These are phyloP conservation scores for Telmatherina bonti DNA, from an alignment of 2,797 vertebrate species.

Conservation along the genomic window DNA sequence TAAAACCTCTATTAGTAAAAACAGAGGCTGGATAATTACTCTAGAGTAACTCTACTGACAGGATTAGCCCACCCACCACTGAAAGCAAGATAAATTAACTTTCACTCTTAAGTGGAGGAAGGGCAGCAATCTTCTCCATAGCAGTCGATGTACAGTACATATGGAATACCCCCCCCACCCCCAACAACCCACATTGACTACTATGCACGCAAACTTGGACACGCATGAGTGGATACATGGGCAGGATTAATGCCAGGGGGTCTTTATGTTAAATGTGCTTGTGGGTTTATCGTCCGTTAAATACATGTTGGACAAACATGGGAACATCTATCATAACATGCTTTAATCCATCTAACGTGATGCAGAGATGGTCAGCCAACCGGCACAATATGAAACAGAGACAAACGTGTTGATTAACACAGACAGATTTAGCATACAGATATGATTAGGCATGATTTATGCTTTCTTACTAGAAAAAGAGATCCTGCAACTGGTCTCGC, in stretches of 20 bases:
- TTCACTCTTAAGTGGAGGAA: conserved; percentile 29
- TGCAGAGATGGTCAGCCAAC: conserved; percentile 10
- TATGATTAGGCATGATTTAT: background rate
- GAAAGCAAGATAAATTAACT: conserved; percentile 67
- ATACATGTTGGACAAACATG: conserved; percentile 76
- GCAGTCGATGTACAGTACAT: conserved; percentile 58
- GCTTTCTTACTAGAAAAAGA: background rate
- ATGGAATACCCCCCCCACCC: conserved; percentile 7
- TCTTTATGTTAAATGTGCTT: conserved; percentile 41
- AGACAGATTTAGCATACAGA: conserved; percentile 4
- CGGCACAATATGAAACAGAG: background rate
- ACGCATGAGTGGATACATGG: conserved; percentile 69
- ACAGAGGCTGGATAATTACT: conserved; percentile 70
- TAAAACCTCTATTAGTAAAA: conserved; percentile 64
- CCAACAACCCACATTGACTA: conserved; percentile 48
- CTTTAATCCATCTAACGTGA: conserved; percentile 31
- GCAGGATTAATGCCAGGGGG: conserved; percentile 62
- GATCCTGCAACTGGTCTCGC: background rate
- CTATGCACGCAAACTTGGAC: conserved; percentile 70
- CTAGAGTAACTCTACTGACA: conserved; percentile 67
- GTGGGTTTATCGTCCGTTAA: conserved; percentile 67
- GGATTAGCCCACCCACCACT: conserved; percentile 68
- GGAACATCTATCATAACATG: conserved; percentile 64
- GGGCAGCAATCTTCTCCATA: conserved; percentile 19
- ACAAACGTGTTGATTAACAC: conserved; percentile 12